phyloP scores from a whole-genome alignment of 2,888 invertebrate species.

The Drosophila picticornis region DNA sequence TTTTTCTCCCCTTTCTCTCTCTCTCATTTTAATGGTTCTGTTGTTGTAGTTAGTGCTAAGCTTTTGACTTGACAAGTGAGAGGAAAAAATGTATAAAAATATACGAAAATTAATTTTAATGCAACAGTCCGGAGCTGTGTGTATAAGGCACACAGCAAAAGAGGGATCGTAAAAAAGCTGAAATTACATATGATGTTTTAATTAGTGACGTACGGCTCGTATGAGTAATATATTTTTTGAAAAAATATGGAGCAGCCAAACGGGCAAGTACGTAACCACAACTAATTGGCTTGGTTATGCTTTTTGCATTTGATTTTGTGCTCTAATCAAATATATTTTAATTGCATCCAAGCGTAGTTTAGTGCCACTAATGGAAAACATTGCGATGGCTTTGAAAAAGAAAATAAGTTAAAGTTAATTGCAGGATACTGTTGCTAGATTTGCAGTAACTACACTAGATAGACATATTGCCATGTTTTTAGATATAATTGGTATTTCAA shows the following conservation, averaged over 20 bases:
- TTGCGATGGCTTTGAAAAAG: background rate
- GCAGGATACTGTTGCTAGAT: background rate
- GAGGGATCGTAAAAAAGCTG: conserved; percentile 57
- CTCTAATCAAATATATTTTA: conserved; percentile 46
- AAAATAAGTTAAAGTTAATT: background rate
- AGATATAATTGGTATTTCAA: background rate
- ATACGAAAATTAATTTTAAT: conserved; percentile 83
- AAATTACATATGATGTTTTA: conserved; percentile 82
- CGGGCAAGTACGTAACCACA: conserved; percentile 23
- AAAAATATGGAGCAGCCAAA: conserved; percentile 2
- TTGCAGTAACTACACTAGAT: background rate
- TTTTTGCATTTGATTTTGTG: conserved; percentile 30
- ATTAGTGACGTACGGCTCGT: conserved; percentile 67
- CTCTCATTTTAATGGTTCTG: conserved; percentile 35
- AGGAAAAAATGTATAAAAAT: conserved; percentile 72
- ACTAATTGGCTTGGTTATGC: conserved; percentile 57
- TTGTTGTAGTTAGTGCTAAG: conserved; percentile 57
- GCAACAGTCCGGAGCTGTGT: conserved; percentile 47
- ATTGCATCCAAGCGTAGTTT: conserved; percentile 13
- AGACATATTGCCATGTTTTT: background rate
- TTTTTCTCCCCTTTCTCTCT: background rate
- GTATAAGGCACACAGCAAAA: background rate
- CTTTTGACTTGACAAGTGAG: conserved; percentile 73
- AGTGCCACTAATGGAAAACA: background rate
- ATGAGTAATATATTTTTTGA: conserved; percentile 41